Base-by-base conservation (phyloP, 92 coral and sea anemone species). In the Bergia puertoricense region DNA sequence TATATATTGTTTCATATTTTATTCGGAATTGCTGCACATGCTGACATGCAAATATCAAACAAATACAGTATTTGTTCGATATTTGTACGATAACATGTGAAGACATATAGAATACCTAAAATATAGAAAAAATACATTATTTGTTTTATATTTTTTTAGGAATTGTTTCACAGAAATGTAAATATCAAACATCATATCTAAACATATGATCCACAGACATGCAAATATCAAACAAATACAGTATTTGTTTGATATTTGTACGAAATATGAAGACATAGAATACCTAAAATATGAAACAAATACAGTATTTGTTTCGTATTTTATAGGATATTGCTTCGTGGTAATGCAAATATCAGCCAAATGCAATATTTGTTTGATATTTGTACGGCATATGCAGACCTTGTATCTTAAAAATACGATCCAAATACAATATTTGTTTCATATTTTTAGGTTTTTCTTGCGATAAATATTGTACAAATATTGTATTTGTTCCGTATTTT, bases 401-500 rank as follows among this genome's bases (percentile, higher is more conserved):
- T 68, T 68, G 74, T 68, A 5, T 10, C 74, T 10, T 68, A 68
- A 68, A 68, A 68, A 68, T 68, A 68, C 9, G 74, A 68, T 68
- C 74, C 74, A 68, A 68, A 68, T 68, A 3, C 9, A 10, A 68
- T 68, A 68, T 68, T 68, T 68, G 74, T 68, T 68, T 68, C 74
- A 10, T 68, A 68, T 68, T 68, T 68, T 68, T 68, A 68, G 74
- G 39, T 68, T 68, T 68, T 68, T 22, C 74, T 68, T 68, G 9
- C 9, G 74, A 68, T 68, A 68, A 68, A 68, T 68, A 68, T 68
- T 68, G 74, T 68, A 68, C 74, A 68, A 68, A 68, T 68, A 68
- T 68, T 68, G 74, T 68, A 68, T 68, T 68, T 68, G 74, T 68
- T 68, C 39, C 74, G 39, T 68, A 68, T 68, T 68, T 68, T 68